Evolutionary conservation across 2,888 invertebrate genomes (phyloP).

Genomic region (Andrena minutula): DNA sequence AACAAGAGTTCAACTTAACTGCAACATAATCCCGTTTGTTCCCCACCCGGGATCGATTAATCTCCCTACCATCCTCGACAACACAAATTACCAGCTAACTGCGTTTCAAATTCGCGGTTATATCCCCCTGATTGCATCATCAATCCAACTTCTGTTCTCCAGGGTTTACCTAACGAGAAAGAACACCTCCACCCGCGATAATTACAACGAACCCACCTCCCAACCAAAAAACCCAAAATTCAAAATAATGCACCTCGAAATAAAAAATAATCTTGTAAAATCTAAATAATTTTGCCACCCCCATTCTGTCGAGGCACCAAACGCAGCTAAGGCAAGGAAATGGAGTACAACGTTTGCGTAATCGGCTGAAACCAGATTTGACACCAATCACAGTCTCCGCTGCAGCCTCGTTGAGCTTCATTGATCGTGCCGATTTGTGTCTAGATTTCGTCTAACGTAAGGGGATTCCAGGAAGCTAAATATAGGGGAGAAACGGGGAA

Average conservation of each 20-base stretch:
- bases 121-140: background rate
- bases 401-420: conserved; percentile 19
- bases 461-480: conserved; percentile 13
- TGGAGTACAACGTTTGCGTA: conserved; percentile 19
- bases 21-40: background rate
- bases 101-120: too few relatives aligned
- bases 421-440: conserved; percentile 20
- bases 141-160: background rate
- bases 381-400: conserved; percentile 19
- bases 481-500: background rate
- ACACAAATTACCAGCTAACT: conserved; percentile 7
- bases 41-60: conserved; percentile 4
- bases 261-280: background rate
- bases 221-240: background rate
- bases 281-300: background rate
- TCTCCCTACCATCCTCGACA: background rate
- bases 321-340: background rate
- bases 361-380: conserved; percentile 28
- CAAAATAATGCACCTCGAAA: background rate
- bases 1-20: background rate
- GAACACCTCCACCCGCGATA: background rate
- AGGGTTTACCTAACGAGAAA: background rate
- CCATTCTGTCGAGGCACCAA: background rate
- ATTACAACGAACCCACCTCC: background rate
- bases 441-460: conserved; percentile 17